These are phyloP conservation scores for Petrophora chlorosata DNA, from an alignment of 2,888 invertebrate species.

Conservation along the genomic window DNA sequence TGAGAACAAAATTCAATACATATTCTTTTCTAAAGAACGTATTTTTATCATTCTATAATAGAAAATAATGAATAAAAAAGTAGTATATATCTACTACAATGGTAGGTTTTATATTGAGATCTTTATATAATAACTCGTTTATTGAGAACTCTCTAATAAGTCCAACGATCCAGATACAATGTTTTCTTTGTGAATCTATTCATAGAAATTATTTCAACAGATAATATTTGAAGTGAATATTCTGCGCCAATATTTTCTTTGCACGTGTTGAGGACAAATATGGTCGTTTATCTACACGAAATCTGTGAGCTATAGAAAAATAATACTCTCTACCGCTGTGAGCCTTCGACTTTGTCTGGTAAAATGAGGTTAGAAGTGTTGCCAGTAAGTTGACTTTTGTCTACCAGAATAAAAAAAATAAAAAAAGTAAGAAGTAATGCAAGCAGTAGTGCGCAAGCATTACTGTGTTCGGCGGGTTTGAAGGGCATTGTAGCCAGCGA, in stretches of 20 bases:
- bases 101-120: background rate
- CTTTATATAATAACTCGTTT: constrained; percentile 5
- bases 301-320: too few relatives aligned
- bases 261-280: constrained; percentile 5
- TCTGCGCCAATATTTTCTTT: constrained; percentile 22
- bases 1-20: too few relatives aligned
- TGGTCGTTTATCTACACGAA: constrained; percentile 8
- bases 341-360: constrained; percentile 2
- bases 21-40: too few relatives aligned
- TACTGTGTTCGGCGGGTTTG: too few relatives aligned
- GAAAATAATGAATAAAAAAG: too few relatives aligned
- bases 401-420: too few relatives aligned
- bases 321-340: too few relatives aligned
- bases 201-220: constrained; percentile 21
- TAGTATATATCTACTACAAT: background rate
- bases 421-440: too few relatives aligned
- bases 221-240: constrained; percentile 22
- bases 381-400: too few relatives aligned
- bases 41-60: too few relatives aligned
- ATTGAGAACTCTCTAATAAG: constrained; percentile 18
- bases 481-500: too few relatives aligned
- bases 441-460: too few relatives aligned
- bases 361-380: background rate
- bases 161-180: constrained; percentile 20
- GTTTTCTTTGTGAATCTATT: constrained; percentile 28